Base-by-base conservation (phyloP, 2,113 vertebrate genomes). In the Leptosomus discolor region DNA sequence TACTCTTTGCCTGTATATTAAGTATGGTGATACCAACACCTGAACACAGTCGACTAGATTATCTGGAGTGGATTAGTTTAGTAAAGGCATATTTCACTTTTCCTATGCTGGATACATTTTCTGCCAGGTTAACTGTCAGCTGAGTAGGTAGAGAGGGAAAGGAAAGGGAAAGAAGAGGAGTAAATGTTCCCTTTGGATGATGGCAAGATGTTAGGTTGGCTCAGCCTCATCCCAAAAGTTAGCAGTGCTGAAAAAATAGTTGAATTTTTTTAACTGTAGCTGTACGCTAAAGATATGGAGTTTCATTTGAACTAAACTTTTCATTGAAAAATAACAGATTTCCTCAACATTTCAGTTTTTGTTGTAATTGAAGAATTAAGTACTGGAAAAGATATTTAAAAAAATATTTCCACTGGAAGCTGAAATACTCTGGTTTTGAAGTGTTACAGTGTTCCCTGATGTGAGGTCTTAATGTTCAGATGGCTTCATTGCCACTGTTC, bases 401-500 rank as follows among this genome's bases (percentile, higher is more conserved):
- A 45, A 54, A 41, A 15, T 6, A 23, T 4, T 20, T n/a, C 12
- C 24, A 0, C 27, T 68, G 26, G 37, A 54, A 89, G 53, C 48
- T 60, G 76, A 64, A 96, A 29, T 37, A 69, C 4, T 48, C 32
- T 48, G 27, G 11, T 34, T 88, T 86, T 71, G 23, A 50, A 61
- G 11, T 15, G 34, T 69, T 84, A 10, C 15, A 19, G 30, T 68
- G 34, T 57, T 92, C 26, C 46, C 39, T 84, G 76, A 48, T 19
- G 11, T 0, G 0, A 84, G 24, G 3, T n/a, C 34, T 34, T 73
- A n/a, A 46, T 46, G 45, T 46, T 46, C 45, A 5, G 16, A 19
- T 15, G 45, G 45, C 45, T 46, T 46, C 45, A 46, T 46, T 46
- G 45, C 45, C 45, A 23, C 10, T 64, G 37, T 74, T 58, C 0